These are phyloP conservation scores for Cavia porcellus DNA, from an alignment of 2,113 vertebrate species.

Conservation along the genomic window DNA sequence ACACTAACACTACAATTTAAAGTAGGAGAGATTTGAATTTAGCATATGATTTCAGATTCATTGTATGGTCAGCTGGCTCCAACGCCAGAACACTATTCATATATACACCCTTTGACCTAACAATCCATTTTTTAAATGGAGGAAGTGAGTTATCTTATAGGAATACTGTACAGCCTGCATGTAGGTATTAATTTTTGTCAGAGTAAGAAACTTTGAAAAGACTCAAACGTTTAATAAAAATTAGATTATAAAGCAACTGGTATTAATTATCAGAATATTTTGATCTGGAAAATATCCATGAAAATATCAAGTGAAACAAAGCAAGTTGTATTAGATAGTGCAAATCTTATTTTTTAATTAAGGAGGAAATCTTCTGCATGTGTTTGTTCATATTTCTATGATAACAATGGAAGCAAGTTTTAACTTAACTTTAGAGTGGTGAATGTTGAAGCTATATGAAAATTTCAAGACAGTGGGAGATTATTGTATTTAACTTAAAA, in stretches of 20 bases:
- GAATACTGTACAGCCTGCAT: not conserved
- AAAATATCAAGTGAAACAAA: not conserved
- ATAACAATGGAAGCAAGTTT: not conserved
- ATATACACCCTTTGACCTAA: not conserved
- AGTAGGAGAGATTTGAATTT: not conserved
- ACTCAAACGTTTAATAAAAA: not conserved
- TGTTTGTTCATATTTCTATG: not conserved
- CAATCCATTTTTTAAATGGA: not conserved
- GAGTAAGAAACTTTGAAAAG: not conserved
- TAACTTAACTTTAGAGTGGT: not conserved
- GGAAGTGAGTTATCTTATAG: not conserved
- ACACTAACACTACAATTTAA: not conserved
- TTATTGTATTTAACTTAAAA: not conserved
- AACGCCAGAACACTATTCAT: not conserved
- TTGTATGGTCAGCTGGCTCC: not conserved
- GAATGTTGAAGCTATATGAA: not conserved
- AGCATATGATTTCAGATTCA: not conserved
- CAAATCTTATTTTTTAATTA: not conserved
- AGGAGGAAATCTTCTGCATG: not conserved
- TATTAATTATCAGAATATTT: not conserved
- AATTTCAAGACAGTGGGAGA: not conserved
- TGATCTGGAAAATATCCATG: not conserved
- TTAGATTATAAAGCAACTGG: not conserved
- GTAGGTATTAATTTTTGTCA: not conserved
- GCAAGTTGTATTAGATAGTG: not conserved